Conservation (phyloP, 2,888 invertebrate species). For the Celastrina argiolus region DNA sequence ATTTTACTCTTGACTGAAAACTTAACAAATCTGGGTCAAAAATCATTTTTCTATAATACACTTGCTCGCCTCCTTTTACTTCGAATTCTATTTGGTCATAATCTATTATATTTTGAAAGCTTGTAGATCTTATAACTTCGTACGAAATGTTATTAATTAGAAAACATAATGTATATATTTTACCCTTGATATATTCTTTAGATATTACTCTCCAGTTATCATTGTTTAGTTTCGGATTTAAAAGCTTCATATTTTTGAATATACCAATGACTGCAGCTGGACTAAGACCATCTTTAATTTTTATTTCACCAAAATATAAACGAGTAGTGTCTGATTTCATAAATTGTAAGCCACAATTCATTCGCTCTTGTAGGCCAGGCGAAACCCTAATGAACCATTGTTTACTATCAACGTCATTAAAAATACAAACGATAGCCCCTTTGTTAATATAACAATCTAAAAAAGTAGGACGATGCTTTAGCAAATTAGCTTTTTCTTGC, state of each 20-base stretch:
- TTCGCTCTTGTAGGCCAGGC: constrained; percentile 62
- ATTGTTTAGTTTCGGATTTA: constrained; percentile 60
- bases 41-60: constrained; percentile 59
- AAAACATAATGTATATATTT: constrained; percentile 53
- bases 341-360: constrained; percentile 54
- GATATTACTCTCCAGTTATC: constrained; percentile 58
- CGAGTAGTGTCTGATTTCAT: constrained; percentile 58
- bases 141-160: constrained; percentile 60
- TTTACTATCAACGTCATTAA: constrained; percentile 57
- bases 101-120: constrained; percentile 64
- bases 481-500: constrained; percentile 57
- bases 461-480: constrained; percentile 55
- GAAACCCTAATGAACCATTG: constrained; percentile 63
- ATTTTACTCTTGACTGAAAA: constrained; percentile 58
- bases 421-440: constrained; percentile 65
- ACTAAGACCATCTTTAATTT: constrained; percentile 56
- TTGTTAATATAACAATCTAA: constrained; percentile 63
- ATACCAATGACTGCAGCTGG: constrained; percentile 58
- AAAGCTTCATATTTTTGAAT: constrained; percentile 65
- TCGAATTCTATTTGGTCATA: constrained; percentile 66
- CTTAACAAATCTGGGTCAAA: constrained; percentile 57
- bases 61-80: constrained; percentile 59
- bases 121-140: constrained; percentile 59
- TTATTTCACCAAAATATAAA: constrained; percentile 57
- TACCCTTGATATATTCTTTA: constrained; percentile 48